Evolutionary conservation across 2,113 vertebrate genomes (phyloP), one percentile per base, ranked within the genome.

Genomic region (Neotoma lepida): DNA sequence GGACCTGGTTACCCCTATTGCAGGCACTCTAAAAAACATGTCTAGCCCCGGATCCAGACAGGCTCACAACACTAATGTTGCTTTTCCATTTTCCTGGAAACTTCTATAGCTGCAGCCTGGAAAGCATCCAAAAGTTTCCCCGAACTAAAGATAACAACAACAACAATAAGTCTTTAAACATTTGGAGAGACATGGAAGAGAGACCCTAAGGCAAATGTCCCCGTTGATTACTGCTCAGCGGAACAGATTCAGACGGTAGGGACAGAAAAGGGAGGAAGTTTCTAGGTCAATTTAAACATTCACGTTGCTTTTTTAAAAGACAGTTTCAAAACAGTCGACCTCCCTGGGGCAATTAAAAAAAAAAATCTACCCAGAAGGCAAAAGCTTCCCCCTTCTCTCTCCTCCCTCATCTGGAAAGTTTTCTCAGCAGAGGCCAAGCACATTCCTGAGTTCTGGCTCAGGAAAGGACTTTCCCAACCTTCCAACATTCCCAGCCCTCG

Each of bases 51-150:
- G 4, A 61, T 90, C 94, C 86, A 51, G 89, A 96, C 96, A 87
- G 91, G 97, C 91, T 96, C 86, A 95, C 96, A 97, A 98, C 97
- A 98, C 96, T 98, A 97, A 96, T 95, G 95, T 94, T 97, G 49
- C 94, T 91, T 98, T 97, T 98, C 94, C 66, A 51, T 98, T 98
- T 98, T 98, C 98, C 88, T 82, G 97, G 97, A 98, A 98, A 97
- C 94, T 97, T 97, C 97, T 98, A 97, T 98, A 97, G 97, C 97
- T 95, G 91, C 94, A 97, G 96, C 77, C 98, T 98, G 97, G 98
- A 98, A 98, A 96, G 84, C 93, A 96, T 98, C 98, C 98, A 98
- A 96, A 96, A 96, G 92, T 97, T 97, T 97, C 96, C 90, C 92
- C 54, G 77, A 98, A 97, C 97, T 97, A 97, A 98, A 97, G 97